Evolutionary conservation across 2,113 vertebrate species (phyloP), one percentile per base, ranked within the genome.

Genomic region (Bufo gargarizans): DNA sequence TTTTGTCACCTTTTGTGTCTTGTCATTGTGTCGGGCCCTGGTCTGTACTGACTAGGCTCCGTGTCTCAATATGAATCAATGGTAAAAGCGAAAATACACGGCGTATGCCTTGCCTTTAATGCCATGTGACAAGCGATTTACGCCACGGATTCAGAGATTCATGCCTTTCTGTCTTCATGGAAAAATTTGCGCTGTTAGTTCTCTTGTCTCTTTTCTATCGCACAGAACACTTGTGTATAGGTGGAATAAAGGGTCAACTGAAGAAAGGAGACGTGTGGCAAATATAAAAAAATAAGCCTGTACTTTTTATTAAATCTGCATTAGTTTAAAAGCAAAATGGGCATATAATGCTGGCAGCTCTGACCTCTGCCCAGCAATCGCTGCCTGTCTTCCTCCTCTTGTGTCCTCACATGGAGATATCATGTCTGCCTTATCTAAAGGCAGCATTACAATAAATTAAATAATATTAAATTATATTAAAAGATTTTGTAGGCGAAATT

Each of bases 51-150:
- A 43, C 61, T 56, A 14, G 77, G 14, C 22, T 53, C 72, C 9
- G 20, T 33, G 43, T 65, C n/a, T 76, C 74, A 71, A 55, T 84
- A 71, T 65, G 81, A 83, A 83, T 83, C 59, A 69, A 47, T 83
- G 63, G 17, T 69, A 67, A 49, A 83, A 69, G 45, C 19, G 45
- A 81, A 83, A 83, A 69, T 65, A 83, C 81, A 69, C 53, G 63
- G 61, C 63, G 13, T 83, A 33, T 22, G 45, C 20, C 19, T 50
- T 53, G 45, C 45, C 61, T 59, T 53, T 69, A 83, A 83, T 69
- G n/a, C 81, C 81, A 69, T 53, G 78, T 20, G 61, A 83, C 61
- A 83, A 69, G 59, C 61, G 69, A 83, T 83, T 83, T 83, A 69
- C 59, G 69, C 81, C 43, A 45, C 22, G 81, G 81, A 67, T 83